These are phyloP conservation scores for Parthenolecanium corni DNA, from an alignment of 2,888 invertebrate genomes.

Conservation along the genomic window DNA sequence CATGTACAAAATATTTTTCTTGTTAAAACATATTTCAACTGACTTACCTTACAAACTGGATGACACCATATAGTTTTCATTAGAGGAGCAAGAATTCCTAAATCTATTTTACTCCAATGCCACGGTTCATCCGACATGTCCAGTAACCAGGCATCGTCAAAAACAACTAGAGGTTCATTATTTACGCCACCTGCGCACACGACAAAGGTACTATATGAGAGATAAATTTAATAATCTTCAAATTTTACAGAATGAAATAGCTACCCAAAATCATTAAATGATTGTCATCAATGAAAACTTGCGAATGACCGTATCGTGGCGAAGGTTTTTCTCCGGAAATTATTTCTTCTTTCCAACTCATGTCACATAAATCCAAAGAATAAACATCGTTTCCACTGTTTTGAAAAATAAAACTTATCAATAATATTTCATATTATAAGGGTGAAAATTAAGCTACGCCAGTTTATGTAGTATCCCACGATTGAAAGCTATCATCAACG, in stretches of 20 bases:
- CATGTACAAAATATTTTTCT: conserved; percentile 1
- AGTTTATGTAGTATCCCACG: too few species aligned
- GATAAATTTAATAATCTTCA: not conserved
- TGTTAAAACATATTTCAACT: conserved; percentile 60
- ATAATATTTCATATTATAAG: too few species aligned
- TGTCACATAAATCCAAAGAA: conserved; percentile 67
- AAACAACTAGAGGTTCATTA: conserved; percentile 72
- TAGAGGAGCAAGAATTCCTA: conserved; percentile 64
- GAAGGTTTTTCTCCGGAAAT: conserved; percentile 58
- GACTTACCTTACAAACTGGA: conserved; percentile 61
- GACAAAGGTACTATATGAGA: not conserved
- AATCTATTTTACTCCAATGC: conserved; percentile 63
- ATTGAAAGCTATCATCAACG: too few species aligned
- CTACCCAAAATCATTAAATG: conserved; percentile 63
- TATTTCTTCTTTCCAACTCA: conserved; percentile 64
- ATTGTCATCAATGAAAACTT: conserved; percentile 63
- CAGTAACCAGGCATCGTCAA: conserved; percentile 83
- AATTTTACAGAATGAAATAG: not conserved
- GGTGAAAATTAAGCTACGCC: too few species aligned
- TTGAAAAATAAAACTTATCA: conserved; percentile 9
- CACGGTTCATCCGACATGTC: conserved; percentile 58
- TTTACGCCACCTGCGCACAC: conserved; percentile 58
- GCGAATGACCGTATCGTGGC: conserved; percentile 89
- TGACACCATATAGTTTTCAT: conserved; percentile 87
- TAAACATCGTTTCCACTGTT: conserved; percentile 69